Evolutionary conservation across 2,113 vertebrate genomes (phyloP), one percentile per base, ranked within the genome.

Genomic region (Panurus biarmicus): DNA sequence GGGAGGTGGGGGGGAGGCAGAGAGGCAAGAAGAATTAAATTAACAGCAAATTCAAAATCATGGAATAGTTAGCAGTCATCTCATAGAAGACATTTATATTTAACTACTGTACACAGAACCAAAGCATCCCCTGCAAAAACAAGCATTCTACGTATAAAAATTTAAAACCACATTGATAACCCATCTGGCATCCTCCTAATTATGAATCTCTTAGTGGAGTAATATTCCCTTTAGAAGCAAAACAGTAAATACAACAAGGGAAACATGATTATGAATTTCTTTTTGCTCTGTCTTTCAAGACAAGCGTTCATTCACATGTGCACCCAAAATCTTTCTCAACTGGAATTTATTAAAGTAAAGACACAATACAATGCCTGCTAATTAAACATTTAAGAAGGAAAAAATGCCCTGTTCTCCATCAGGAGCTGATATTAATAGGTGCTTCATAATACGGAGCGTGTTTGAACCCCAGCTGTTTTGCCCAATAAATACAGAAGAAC

Each of bases 101-200:
- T 95, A 96, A 97, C 93, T 95, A 85, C 72, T 80, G 79, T 94
- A 79, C 70, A 57, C 7, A 33, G 53, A 96, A 94, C 94, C 75
- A 92, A 94, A 96, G 74, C 90, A 90, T 83, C 81, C 90, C 66
- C 82, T 91, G 73, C 54, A 95, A 97, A 92, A 97, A 85, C 72
- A 96, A 95, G 92, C 82, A 81, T 96, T 96, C 91, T 95, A 92
- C 60, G 12, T 96, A 97, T 98, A 97, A 98, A 98, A 98, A 97
- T 97, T 97, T 97, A 96, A 98, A 98, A 96, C 96, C 96, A 97
- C 96, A 97, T 97, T 97, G 97, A 97, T 98, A 96, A 97, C 96
- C 97, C 97, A 97, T 97, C 97, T 97, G 98, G 97, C 96, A 92
- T 96, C 81, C 82, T 97, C 95, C 97, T 97, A 97, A 97, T 98